These are phyloP conservation scores for Caenorhabditis afra DNA, from an alignment of 2,888 invertebrate genomes.

Conservation along the genomic window DNA sequence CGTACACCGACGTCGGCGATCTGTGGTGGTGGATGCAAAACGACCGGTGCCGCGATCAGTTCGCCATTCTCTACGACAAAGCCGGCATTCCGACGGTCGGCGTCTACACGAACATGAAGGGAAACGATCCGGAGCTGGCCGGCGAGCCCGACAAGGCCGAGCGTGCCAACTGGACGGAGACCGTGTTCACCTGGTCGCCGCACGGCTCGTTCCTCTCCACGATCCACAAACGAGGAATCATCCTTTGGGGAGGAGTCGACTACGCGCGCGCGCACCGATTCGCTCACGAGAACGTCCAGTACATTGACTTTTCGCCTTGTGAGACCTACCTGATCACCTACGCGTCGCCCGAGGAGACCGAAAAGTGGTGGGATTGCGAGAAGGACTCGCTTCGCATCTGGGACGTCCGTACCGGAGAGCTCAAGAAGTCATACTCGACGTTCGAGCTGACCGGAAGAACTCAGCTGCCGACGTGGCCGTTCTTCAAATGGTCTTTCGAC, in stretches of 20 bases:
- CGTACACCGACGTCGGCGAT: constrained; percentile 90
- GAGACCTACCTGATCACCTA: constrained; percentile 97
- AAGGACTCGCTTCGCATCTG: constrained; percentile 90
- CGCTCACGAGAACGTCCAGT: constrained; percentile 88
- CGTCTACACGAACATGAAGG: constrained; percentile 70
- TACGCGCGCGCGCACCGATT: constrained; percentile 94
- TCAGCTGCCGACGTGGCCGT: constrained; percentile 82
- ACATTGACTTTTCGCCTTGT: constrained; percentile 97
- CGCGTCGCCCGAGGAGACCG: constrained; percentile 85
- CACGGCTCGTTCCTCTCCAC: constrained; percentile 96
- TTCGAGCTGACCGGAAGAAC: constrained; percentile 67
- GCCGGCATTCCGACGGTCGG: constrained; percentile 81
- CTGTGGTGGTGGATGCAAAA: constrained; percentile 93
- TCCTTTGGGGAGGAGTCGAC: constrained; percentile 95
- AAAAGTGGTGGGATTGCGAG: constrained; percentile 85
- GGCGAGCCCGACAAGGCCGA: constrained; percentile 61
- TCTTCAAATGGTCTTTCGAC: constrained; percentile 79
- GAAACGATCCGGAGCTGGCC: constrained; percentile 68
- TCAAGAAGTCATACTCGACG: constrained; percentile 75
- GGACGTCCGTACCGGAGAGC: constrained; percentile 91
- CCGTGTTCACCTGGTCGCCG: constrained; percentile 97
- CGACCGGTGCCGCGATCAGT: constrained; percentile 96
- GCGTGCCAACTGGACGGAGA: constrained; percentile 91
- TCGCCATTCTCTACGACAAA: constrained; percentile 90
- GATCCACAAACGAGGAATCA: constrained; percentile 94